phyloP scores from a whole-genome alignment of 1,140 invertebrate species.

The Penaeus chinensis region DNA sequence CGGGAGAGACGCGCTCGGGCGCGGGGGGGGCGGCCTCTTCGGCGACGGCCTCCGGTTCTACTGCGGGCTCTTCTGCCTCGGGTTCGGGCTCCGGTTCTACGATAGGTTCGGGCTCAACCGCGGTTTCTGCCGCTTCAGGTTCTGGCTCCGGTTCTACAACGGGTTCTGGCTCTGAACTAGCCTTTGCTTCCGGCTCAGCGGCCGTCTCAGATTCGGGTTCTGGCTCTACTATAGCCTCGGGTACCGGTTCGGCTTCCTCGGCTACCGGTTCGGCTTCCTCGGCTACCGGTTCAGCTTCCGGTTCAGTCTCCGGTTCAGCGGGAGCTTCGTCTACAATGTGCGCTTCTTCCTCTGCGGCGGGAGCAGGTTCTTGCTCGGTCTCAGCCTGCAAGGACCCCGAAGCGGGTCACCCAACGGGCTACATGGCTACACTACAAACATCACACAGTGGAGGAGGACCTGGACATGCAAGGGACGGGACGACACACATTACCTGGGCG shows the following conservation, averaged over 20 bases:
- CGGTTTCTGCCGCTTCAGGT: neutral
- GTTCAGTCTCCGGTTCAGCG: neutral
- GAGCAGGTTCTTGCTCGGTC: slow-evolving; percentile 10
- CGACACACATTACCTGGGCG: too few relatives aligned
- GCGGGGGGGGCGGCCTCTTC: slow-evolving; percentile 24
- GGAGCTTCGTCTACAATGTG: neutral
- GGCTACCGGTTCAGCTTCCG: neutral
- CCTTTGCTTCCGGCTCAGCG: neutral
- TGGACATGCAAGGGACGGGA: slow-evolving; percentile 2
- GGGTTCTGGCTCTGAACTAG: neutral
- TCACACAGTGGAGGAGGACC: neutral
- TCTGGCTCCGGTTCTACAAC: slow-evolving; percentile 7
- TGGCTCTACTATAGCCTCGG: slow-evolving; percentile 7
- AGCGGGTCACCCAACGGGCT: slow-evolving; percentile 18
- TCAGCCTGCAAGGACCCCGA: slow-evolving; percentile 42
- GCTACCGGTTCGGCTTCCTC: neutral
- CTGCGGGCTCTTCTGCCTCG: slow-evolving; percentile 26
- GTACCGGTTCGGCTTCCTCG: neutral
- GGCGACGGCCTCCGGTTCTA: slow-evolving; percentile 1
- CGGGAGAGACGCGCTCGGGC: slow-evolving; percentile 11
- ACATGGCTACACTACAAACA: slow-evolving; percentile 21
- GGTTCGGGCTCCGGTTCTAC: slow-evolving; percentile 11
- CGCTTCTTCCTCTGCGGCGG: neutral
- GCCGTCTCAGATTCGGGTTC: neutral
- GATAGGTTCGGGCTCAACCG: neutral